Percentiles rank a stretch among this genome's conserved stretches.
Conservation (phyloP, 2,113 vertebrate species). For the Phyllopteryx taeniolatus region DNA sequence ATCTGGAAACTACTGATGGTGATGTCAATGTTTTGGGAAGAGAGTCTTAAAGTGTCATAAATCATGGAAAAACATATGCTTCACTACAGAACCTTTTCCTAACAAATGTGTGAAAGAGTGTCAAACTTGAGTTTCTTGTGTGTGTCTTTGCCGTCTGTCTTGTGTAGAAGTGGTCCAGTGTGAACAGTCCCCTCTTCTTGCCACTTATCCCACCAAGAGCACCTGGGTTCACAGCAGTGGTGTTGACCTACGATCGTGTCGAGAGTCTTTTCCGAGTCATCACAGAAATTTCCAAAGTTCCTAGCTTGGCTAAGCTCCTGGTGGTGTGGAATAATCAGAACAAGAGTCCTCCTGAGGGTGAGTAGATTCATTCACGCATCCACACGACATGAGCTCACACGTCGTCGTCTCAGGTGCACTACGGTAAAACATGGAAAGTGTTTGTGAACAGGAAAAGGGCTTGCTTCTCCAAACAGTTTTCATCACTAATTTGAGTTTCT, state of each 20-base stretch:
- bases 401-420: background rate
- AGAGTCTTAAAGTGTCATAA: constrained; percentile 26
- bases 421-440: background rate
- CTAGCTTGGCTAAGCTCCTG: constrained; percentile 91
- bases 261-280: constrained; percentile 98
- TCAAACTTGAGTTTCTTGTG: background rate
- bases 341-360: constrained; percentile 96
- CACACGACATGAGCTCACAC: background rate
- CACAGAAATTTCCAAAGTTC: constrained; percentile 96
- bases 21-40: constrained; percentile 42
- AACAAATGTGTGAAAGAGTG: background rate
- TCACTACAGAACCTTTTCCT: constrained; percentile 1
- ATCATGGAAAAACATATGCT: constrained; percentile 45
- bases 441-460: background rate
- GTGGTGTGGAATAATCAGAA: constrained; percentile 99
- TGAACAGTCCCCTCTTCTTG: constrained; percentile 94
- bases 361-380: constrained; percentile 31
- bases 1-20: constrained; percentile 46
- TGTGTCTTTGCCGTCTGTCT: constrained; percentile 21
- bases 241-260: constrained; percentile 93
- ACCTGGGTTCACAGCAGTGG: constrained; percentile 94
- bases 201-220: constrained; percentile 92
- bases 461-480: background rate
- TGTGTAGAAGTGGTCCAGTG: constrained; percentile 89
- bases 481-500: background rate